phyloP scores from a whole-genome alignment of 2,113 vertebrate species.

The Meleagris gallopavo region DNA sequence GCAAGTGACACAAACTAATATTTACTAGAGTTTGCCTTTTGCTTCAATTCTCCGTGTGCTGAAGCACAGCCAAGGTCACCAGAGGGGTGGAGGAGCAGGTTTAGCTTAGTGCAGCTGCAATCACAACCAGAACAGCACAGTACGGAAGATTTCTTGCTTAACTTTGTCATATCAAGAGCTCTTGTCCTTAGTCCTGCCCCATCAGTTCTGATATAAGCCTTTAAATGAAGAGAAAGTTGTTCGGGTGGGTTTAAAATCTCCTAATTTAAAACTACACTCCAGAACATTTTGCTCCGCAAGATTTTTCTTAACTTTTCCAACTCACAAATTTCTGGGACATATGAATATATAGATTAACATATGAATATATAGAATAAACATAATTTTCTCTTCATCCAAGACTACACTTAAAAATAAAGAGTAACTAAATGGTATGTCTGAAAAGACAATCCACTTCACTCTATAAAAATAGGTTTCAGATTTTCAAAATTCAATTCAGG shows the following conservation, averaged over 20 bases:
- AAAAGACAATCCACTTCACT: conserved; percentile 8
- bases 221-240: conserved; percentile 39
- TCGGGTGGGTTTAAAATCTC: not conserved
- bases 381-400: not conserved
- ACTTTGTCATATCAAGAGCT: conserved; percentile 51
- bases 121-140: conserved; percentile 35
- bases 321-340: conserved; percentile 22
- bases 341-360: conserved; percentile 35
- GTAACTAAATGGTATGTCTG: not conserved
- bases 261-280: conserved; percentile 35
- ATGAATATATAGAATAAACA: conserved; percentile 36
- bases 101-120: conserved; percentile 23
- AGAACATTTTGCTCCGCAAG: conserved; percentile 40
- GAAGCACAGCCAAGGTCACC: conserved; percentile 43
- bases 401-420: conserved; percentile 43
- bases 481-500: conserved; percentile 54
- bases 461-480: conserved; percentile 47
- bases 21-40: conserved; percentile 38
- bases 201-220: conserved; percentile 49
- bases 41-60: conserved; percentile 7
- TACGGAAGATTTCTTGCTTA: conserved; percentile 34
- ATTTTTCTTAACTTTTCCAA: conserved; percentile 42
- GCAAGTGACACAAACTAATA: conserved; percentile 7
- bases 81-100: not conserved
- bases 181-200: conserved; percentile 56